These are phyloP conservation scores for Myrmecobius fasciatus DNA, from an alignment of 2,113 vertebrate genomes.

Conservation along the genomic window DNA sequence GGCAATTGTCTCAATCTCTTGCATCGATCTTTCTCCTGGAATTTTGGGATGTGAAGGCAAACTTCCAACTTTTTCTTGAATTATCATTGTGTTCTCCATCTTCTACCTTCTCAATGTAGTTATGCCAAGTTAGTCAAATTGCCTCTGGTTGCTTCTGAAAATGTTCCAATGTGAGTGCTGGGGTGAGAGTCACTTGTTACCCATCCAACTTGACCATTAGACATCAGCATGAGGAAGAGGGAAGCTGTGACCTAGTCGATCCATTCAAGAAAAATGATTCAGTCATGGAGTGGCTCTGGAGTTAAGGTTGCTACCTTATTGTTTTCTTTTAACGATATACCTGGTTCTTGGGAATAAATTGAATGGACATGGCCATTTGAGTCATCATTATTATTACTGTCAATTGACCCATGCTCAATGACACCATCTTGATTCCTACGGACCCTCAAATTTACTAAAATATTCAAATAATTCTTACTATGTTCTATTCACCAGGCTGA, in stretches of 20 bases:
- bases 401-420: neutral
- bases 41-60: neutral
- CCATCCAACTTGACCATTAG: neutral
- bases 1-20: neutral
- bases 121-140: neutral
- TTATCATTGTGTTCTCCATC: neutral
- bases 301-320: neutral
- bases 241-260: neutral
- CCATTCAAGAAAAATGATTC: neutral
- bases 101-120: neutral
- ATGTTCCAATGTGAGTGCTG: neutral
- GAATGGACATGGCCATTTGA: neutral
- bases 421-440: neutral
- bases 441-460: neutral
- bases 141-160: neutral
- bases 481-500: neutral
- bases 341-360: neutral
- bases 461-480: neutral
- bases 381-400: neutral
- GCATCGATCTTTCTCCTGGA: neutral
- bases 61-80: neutral
- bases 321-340: neutral
- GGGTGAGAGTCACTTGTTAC: neutral
- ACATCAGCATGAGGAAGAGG: neutral
- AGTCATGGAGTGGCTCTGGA: neutral